Evolutionary conservation across 2,113 vertebrate genomes (phyloP), one percentile per base, ranked within the genome.

Genomic region (Lota lota): DNA sequence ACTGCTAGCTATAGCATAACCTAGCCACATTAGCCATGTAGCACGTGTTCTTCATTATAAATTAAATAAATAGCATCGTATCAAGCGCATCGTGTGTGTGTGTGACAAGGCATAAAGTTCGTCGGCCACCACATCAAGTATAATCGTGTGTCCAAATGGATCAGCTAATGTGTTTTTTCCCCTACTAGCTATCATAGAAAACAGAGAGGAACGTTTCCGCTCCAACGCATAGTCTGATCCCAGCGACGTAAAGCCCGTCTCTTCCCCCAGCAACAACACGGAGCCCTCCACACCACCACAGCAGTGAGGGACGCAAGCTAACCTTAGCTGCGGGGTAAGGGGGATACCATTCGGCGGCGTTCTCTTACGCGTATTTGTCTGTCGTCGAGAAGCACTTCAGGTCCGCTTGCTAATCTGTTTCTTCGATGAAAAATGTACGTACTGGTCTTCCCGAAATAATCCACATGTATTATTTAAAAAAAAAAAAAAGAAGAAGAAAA

Each of bases 21-120:
- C 16, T 88, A 88, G 85, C 87, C 61, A 85, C 88, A 40, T 53
- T 65, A 65, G 85, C 87, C 74, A 79, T 88, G 72, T 88, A 90
- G 87, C 88, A 90, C 88, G 88, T 90, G 88, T 86, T 84, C 76
- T 67, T 80, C 76, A 81, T 83, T 84, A 83, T 73, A 74, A 85
- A 33, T 47, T 2, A 81, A 80, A 85, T 81, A 81, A 86, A 72
- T 64, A 81, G 83, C 65, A 47, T 14, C 40, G 8, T 14, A 8
- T 10, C 40, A 8, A 47, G 40, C 40, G 8, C 40, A 8, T 47
- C 10, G 40, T 47, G 2, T 47, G 40, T 47, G 2, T 7, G 0
- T 1, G 59, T 11, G n/a, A 3, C 15, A 20, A 53, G 22, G 24
- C 8, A 36, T 22, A 36, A 18, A 36, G 54, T 2, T 33, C 20